Evolutionary conservation across 2,797 vertebrate species (phyloP).

Genomic region (Sebastes goodei): DNA sequence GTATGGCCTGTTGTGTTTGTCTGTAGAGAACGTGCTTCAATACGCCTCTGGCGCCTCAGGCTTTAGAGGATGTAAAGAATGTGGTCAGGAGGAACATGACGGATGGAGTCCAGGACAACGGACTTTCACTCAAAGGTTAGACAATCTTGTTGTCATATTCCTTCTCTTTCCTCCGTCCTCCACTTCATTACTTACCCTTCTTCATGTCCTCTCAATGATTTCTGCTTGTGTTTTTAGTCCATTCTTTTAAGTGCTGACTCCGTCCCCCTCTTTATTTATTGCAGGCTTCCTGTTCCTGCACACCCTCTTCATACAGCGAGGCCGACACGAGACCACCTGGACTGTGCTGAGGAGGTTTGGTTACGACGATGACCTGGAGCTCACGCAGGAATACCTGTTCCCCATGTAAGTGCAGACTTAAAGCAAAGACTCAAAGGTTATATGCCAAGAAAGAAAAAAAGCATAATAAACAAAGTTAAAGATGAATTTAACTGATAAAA

Average conservation of each 20-base stretch:
- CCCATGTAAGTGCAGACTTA: slow-evolving; percentile 85
- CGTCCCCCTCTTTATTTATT: slow-evolving; percentile 16
- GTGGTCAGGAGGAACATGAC: slow-evolving; percentile 95
- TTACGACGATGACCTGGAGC: slow-evolving; percentile 95
- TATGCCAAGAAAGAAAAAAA: neutral
- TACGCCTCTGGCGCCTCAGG: slow-evolving; percentile 94
- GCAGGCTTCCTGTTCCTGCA: slow-evolving; percentile 98
- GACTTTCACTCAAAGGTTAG: slow-evolving; percentile 94
- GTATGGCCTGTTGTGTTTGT: neutral
- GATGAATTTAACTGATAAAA: neutral
- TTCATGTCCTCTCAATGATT: neutral
- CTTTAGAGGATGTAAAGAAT: slow-evolving; percentile 98
- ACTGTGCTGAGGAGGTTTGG: slow-evolving; percentile 96
- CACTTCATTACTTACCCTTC: neutral
- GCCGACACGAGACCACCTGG: slow-evolving; percentile 98
- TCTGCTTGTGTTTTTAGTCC: neutral
- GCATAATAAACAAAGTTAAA: neutral
- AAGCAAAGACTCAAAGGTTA: neutral
- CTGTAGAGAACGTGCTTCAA: slow-evolving; percentile 96
- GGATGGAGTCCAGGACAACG: slow-evolving; percentile 93
- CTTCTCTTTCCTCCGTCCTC: neutral
- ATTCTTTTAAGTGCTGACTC: neutral
- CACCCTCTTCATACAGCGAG: slow-evolving; percentile 98
- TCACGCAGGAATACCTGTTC: slow-evolving; percentile 96
- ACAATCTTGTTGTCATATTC: neutral